phyloP scores from a whole-genome alignment of 2,113 vertebrate genomes.

The Channa argus region DNA sequence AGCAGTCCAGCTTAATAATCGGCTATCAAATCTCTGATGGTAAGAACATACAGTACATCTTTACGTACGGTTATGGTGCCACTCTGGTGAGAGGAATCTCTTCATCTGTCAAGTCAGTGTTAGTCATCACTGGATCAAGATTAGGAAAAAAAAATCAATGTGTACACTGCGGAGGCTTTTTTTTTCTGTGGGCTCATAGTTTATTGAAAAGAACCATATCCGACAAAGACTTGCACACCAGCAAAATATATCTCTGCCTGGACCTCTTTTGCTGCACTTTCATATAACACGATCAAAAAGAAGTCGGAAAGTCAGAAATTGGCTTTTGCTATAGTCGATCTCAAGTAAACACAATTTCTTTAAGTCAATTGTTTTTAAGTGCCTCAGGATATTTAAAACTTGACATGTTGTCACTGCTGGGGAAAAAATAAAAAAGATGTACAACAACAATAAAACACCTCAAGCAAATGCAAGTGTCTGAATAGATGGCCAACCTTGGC shows the following conservation, averaged over 20 bases:
- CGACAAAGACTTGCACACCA: conserved; percentile 62
- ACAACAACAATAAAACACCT: conserved; percentile 38
- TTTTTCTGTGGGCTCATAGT: conserved; percentile 65
- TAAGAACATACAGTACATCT: conserved; percentile 36
- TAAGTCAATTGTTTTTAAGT: conserved; percentile 42
- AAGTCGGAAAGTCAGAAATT: conserved; percentile 25
- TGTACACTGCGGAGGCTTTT: conserved; percentile 63
- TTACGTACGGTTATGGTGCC: conserved; percentile 2
- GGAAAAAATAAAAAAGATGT: conserved; percentile 28
- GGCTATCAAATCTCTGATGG: conserved; percentile 51
- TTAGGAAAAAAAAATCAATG: conserved; percentile 72
- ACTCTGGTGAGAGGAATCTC: conserved; percentile 43
- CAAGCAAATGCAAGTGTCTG: conserved; percentile 40
- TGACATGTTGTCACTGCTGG: conserved; percentile 23
- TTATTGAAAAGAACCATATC: conserved; percentile 59
- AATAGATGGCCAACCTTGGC: conserved; percentile 57
- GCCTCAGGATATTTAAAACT: conserved; percentile 19
- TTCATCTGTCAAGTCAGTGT: conserved; percentile 68
- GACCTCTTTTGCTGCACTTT: conserved; percentile 44
- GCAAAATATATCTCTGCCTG: conserved; percentile 44
- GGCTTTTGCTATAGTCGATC: background rate
- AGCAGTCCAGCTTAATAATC: conserved; percentile 47
- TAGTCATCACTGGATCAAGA: conserved; percentile 70
- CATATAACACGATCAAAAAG: conserved; percentile 34
- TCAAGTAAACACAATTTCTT: conserved; percentile 38